Base-by-base conservation (phyloP, 2,797 vertebrate species). In the Sebastes kiyomatsui region DNA sequence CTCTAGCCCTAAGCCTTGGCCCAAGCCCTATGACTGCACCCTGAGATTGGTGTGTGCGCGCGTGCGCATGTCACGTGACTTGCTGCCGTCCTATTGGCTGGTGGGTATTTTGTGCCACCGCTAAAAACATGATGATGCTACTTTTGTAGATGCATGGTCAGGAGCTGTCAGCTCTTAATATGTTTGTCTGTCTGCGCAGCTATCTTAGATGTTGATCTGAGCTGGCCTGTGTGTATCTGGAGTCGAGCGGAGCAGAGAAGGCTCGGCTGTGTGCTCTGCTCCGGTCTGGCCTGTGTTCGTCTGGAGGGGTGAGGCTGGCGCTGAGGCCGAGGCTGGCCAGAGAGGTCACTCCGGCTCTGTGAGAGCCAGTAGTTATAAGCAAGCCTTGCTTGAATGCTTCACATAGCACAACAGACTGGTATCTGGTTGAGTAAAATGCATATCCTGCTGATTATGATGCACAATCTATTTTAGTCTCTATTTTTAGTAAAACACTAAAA, bases 161-260 rank as follows among this genome's bases (percentile, higher is more conserved):
- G 80, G 55, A 87, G 82, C 80, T 92, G 82, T 85, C 83, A 81
- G 78, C 77, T 91, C 80, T 80, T 83, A 88, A 90, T 88, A 81
- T 87, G 83, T 92, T 89, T 90, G 83, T 91, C 80, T 77, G 87
- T 85, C 81, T 89, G 87, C 73, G 67, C 67, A 55, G 81, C 58
- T 90, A 87, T 94, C 88, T 94, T 10, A 71, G 84, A 81, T 87
- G 90, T 85, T 89, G 80, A 93, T 94, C 90, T 90, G 84, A 87
- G 85, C 84, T 82, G 88, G 86, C 85, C 87, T 91, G 86, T 78
- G 88, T 91, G 65, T 67, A 67, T 89, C 77, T 87, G 79, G 76
- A 89, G 76, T 72, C 2, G 60, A 79, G 73, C 22, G 52, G 72
- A 80, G 77, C 52, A 60, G 73, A 71, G 72, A 60, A 73, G 65